Evolutionary conservation across 1,140 invertebrate species (phyloP).

Genomic region (Ericerus pela): DNA sequence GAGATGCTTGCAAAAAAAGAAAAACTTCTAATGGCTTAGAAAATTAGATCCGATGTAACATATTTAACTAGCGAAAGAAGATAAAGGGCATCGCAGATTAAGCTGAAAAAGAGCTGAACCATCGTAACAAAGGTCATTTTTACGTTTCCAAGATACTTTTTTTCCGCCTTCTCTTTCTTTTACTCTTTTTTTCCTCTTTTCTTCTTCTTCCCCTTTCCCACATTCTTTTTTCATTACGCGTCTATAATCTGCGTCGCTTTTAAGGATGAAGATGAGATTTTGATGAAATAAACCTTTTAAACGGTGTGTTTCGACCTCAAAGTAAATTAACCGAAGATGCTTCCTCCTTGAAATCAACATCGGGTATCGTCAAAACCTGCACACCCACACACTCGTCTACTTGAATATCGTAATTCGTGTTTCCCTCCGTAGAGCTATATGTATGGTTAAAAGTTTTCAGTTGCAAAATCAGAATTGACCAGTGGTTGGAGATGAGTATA

Average conservation of each 20-base stretch:
- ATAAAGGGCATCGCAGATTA: conserved; percentile 2
- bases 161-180: no score
- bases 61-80: background rate
- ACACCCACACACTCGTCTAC: no score
- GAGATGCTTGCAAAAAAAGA: background rate
- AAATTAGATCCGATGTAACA: conserved; percentile 6
- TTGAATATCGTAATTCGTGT: no score
- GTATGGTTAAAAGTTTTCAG: no score
- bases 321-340: conserved; percentile 8
- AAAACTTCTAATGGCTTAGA: conserved; percentile 8
- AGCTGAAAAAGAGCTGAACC: background rate
- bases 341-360: no score
- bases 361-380: no score
- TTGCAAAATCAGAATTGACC: no score
- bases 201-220: no score
- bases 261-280: conserved; percentile 4
- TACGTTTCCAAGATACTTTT: background rate
- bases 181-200: no score
- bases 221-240: no score
- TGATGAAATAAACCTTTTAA: conserved; percentile 9
- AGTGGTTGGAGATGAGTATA: no score
- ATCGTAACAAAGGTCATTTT: background rate
- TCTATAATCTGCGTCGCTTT: background rate
- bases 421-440: no score
- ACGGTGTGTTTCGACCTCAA: background rate